Base-by-base conservation (phyloP, 2,888 invertebrate species). In the Diplolepis rosae region DNA sequence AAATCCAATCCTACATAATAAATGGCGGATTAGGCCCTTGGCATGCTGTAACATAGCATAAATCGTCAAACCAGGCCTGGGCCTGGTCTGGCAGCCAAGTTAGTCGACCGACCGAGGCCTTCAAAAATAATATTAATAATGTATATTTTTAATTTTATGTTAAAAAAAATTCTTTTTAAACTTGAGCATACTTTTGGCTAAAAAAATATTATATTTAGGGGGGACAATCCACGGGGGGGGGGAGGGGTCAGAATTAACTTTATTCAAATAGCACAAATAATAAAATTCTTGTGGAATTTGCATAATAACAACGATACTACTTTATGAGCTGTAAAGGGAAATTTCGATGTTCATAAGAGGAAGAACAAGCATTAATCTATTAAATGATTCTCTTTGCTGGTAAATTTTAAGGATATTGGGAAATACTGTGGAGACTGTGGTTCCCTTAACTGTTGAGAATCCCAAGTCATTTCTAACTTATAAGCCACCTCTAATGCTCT, bases 381-480 rank as follows among this genome's bases (percentile, higher is more conserved):
- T 35, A 24, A 61, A 61, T 61, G 39, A 61, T 61, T 61, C 61
- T 61, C 39, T 35, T 61, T 61, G 61, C 24, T 35, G 35, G 24
- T 61, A 61, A 4, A 7, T 24, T 61, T 39, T 13, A 61, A 39
- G 24, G 61, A 27, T n/a, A 39, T 35, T 35, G 24, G 22, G 61
- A 35, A 61, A 61, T 39, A 39, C 35, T 61, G 39, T 32, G 39
- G n/a, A 22, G 35, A 2, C 7, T 61, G 61, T 61, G 61, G 61
- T 61, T 61, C 39, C 35, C 13, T 61, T 61, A 61, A 39, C 39
- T n/a, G 35, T 61, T 27, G 61, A 61, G 24, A 35, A 61, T 35
- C 39, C 39, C 61, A 32, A 39, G 39, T 61, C 61, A 61, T n/a
- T 61, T 35, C 61, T 9, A 61, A 61, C 61, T 61, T 61, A 35